A percentile compares a stretch with the other conserved stretches of the same genome.
These are phyloP conservation scores for Eretmochelys imbricata DNA, from an alignment of 2,113 vertebrate genomes.

Conservation along the genomic window DNA sequence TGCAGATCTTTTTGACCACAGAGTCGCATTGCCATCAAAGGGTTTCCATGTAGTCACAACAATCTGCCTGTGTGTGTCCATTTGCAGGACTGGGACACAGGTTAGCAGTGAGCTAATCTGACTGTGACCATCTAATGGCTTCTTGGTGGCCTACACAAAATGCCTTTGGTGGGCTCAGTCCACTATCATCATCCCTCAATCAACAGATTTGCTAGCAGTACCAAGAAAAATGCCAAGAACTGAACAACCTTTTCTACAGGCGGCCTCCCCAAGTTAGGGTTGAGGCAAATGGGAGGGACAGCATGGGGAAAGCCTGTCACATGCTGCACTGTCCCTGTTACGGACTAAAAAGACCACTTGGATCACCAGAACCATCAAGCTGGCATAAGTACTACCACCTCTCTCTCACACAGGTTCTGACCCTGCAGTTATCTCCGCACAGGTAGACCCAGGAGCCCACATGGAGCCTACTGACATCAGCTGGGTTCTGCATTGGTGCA, in stretches of 20 bases:
- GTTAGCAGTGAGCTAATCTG: slow-evolving; percentile 27
- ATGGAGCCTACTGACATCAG: rapidly evolving
- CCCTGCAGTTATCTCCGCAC: rapidly evolving
- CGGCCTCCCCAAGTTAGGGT: neutral
- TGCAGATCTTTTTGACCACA: slow-evolving; percentile 32
- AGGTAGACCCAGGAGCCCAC: rapidly evolving
- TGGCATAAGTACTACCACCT: neutral
- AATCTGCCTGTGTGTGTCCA: slow-evolving; percentile 47
- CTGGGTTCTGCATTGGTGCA: rapidly evolving
- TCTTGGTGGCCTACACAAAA: neutral
- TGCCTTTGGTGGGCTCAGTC: neutral
- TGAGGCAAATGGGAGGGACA: neutral
- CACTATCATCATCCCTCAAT: neutral
- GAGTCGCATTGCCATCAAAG: slow-evolving; percentile 33
- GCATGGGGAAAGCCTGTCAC: no score
- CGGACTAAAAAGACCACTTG: neutral
- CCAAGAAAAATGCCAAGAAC: neutral
- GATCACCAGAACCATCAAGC: rapidly evolving
- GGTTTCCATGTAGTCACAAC: slow-evolving; percentile 4
- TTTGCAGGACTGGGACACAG: slow-evolving; percentile 16
- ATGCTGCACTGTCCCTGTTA: no score
- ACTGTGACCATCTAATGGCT: neutral
- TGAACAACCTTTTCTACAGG: neutral
- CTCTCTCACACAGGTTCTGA: rapidly evolving
- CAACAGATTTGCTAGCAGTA: neutral